These are phyloP conservation scores for Drosophila atripex DNA, from an alignment of 2,888 invertebrate genomes.

Conservation along the genomic window DNA sequence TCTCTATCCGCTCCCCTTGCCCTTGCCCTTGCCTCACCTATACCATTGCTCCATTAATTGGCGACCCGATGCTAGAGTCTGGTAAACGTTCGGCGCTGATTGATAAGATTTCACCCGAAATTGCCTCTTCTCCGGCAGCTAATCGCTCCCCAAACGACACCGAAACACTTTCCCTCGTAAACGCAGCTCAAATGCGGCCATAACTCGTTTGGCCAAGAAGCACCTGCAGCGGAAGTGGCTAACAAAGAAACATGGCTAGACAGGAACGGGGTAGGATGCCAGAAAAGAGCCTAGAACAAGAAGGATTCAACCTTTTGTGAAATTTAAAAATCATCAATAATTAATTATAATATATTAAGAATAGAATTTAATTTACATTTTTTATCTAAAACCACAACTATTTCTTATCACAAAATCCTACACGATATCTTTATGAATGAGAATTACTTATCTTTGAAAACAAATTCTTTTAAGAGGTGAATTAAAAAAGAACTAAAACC, in stretches of 20 bases:
- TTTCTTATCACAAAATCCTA: neutral
- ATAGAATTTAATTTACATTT: too few species aligned
- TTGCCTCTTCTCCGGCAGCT: conserved; percentile 19
- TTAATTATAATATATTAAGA: too few species aligned
- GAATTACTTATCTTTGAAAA: neutral
- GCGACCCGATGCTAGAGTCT: conserved; percentile 32
- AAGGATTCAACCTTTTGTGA: neutral
- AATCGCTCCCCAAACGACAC: conserved; percentile 51
- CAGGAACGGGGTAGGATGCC: conserved; percentile 11
- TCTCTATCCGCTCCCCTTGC: conserved; percentile 17
- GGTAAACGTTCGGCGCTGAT: conserved; percentile 28
- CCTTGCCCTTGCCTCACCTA: neutral
- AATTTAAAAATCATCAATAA: neutral
- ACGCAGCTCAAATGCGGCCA: conserved; percentile 21
- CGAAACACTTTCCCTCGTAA: conserved; percentile 55
- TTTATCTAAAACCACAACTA: neutral
- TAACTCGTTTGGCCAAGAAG: conserved; percentile 24
- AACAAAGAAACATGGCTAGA: neutral
- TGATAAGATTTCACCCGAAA: conserved; percentile 70
- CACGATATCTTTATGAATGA: too few species aligned
- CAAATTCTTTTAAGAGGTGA: neutral
- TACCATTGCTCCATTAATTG: conserved; percentile 30
- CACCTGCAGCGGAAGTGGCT: conserved; percentile 24
- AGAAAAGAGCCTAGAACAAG: neutral
- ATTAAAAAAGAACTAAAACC: conserved; percentile 11